Evolutionary conservation across 1,140 invertebrate species (phyloP).

Genomic region (Caenorhabditis latens): DNA sequence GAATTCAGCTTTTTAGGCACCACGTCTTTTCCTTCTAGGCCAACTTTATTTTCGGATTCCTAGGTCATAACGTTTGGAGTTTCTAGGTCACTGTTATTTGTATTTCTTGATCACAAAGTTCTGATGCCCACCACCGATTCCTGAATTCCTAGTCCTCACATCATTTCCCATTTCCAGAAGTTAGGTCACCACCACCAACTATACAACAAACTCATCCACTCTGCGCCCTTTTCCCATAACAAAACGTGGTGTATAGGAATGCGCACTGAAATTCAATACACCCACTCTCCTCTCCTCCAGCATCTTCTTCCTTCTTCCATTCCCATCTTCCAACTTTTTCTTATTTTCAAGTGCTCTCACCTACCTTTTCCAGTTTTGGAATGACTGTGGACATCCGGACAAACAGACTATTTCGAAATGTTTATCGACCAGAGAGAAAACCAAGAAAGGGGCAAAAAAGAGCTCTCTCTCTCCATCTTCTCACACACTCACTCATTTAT

Average conservation of each 20-base stretch:
- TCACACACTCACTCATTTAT: background rate
- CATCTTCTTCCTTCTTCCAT: background rate
- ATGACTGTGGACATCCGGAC: no score
- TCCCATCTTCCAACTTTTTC: constrained; percentile 16
- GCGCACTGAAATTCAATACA: constrained; percentile 41
- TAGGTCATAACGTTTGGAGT: no score
- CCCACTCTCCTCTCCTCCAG: background rate
- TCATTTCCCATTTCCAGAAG: no score
- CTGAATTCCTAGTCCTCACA: no score
- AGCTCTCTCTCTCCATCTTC: background rate
- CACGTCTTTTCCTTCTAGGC: no score
- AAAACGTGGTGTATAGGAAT: background rate
- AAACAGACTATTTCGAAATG: background rate
- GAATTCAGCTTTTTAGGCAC: no score
- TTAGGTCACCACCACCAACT: background rate
- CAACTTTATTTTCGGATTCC: no score
- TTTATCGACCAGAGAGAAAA: background rate
- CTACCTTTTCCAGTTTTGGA: background rate
- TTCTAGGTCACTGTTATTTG: no score
- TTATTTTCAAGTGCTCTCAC: constrained; percentile 7
- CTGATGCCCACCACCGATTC: no score
- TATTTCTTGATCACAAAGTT: no score
- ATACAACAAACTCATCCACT: background rate
- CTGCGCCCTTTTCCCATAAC: background rate
- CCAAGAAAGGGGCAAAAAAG: background rate